Evolutionary conservation across 2,888 invertebrate genomes (phyloP), one percentile per base, ranked within the genome.

Genomic region (Apoda limacodes): DNA sequence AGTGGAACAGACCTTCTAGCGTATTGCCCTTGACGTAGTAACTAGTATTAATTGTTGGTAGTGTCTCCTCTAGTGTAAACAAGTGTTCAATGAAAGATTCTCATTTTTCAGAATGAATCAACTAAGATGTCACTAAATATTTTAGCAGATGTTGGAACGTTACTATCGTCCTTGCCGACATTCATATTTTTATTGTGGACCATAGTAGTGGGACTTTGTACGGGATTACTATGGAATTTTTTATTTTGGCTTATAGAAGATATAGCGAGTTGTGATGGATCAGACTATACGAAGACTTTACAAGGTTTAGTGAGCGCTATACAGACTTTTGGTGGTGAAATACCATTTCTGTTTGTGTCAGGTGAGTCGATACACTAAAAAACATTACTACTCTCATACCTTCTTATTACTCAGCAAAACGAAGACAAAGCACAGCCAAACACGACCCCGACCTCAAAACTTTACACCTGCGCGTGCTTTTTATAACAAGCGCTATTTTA

Each of bases 171-270:
- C 3, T 38, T 86, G 5, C 84, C 87, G 1, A 86, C 93, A 10
- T 57, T 90, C 5, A 69, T 91, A 2, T 95, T 94, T 57, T 82
- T 91, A 33, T 37, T 89, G 10, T 92, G 94, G 88, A 91, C 93
- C 33, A 83, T 92, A 36, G 83, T 84, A 2, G 88, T 93, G 12
- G 96, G 96, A 0, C 80, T 94, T 42, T 89, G 92, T 48, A 93
- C 93, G 0, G 93, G 92, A 0, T 67, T 94, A 0, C 75, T 94
- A 12, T 95, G 95, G 92, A 88, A 93, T 46, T 96, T 94, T 57
- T 70, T 95, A 0, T 93, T 93, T 56, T 93, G 92, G 90, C 85
- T 90, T 44, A 67, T 92, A 9, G 93, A 94, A 61, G 89, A 90
- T 39, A 66, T 93, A 32, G 86, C 87, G 0, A 56, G 68, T 28